Evolutionary conservation across 2,797 vertebrate species (phyloP).

Genomic region (Intellagama lesueurii): DNA sequence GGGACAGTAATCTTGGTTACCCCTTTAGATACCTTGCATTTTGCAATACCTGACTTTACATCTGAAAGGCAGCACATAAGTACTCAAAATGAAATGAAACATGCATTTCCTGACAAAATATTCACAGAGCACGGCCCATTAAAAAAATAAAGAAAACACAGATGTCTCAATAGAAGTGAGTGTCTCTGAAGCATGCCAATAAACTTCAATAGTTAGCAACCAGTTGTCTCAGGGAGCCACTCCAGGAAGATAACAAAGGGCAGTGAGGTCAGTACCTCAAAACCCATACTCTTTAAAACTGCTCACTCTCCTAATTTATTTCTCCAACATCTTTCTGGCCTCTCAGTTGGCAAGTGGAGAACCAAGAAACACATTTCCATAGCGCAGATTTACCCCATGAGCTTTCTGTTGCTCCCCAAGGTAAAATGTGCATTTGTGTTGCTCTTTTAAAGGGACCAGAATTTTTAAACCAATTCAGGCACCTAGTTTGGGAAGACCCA

Average conservation of each 20-base stretch:
- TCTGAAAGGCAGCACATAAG: not conserved
- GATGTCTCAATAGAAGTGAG: not conserved
- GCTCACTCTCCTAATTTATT: not conserved
- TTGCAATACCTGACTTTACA: not conserved
- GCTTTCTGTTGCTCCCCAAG: not conserved
- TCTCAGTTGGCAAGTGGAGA: no score
- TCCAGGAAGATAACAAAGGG: not conserved
- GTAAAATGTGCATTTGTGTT: slow-evolving; percentile 32
- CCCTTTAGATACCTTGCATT: not conserved
- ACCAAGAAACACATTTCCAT: not conserved
- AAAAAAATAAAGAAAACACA: no score
- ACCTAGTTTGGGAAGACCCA: slow-evolving; percentile 44
- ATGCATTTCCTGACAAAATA: not conserved
- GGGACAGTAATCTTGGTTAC: not conserved
- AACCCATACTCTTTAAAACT: not conserved
- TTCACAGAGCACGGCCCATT: not conserved
- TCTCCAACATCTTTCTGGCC: not conserved
- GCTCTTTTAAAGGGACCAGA: slow-evolving; percentile 22
- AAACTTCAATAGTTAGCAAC: not conserved
- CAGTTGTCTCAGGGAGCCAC: not conserved
- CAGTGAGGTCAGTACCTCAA: not conserved
- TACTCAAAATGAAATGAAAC: not conserved
- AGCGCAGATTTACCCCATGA: not conserved
- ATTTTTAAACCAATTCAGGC: slow-evolving; percentile 53
- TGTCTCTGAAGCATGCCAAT: not conserved